Evolutionary conservation across 2,797 vertebrate species (phyloP).

Genomic region (Champsocephalus esox): DNA sequence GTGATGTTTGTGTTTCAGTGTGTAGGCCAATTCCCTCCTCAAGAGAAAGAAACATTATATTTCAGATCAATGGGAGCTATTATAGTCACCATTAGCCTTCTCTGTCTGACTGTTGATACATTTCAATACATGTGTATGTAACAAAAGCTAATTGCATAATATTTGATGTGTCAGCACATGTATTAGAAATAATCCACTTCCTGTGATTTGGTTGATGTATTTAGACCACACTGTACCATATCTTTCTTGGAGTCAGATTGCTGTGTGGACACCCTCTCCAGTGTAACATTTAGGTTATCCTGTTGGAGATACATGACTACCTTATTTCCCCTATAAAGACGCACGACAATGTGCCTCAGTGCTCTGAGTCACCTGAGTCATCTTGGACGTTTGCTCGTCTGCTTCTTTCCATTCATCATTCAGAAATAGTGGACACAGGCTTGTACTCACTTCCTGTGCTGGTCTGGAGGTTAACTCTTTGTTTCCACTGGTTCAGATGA

Average conservation of each 20-base stretch:
- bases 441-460: slow-evolving; percentile 69
- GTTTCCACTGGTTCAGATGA: slow-evolving; percentile 51
- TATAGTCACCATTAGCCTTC: neutral
- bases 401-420: slow-evolving; percentile 55
- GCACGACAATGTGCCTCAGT: neutral
- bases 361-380: slow-evolving; percentile 53
- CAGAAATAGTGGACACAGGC: slow-evolving; percentile 42
- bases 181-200: slow-evolving; percentile 27
- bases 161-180: neutral
- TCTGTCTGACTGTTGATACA: neutral
- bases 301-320: neutral
- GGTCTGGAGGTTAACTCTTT: slow-evolving; percentile 63
- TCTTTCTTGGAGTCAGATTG: neutral
- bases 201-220: slow-evolving; percentile 31
- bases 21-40: neutral
- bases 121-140: neutral
- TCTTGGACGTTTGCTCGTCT: slow-evolving; percentile 25
- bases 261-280: neutral
- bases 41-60: neutral
- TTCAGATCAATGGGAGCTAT: slow-evolving; percentile 8
- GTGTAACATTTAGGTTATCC: neutral
- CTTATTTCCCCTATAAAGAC: neutral
- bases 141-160: neutral
- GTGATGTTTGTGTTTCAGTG: slow-evolving; percentile 27
- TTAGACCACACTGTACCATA: neutral